A percentile compares a stretch with the other conserved stretches of the same genome.
Evolutionary conservation across 2,888 invertebrate species (phyloP).

Genomic region (Melanophora roralis): DNA sequence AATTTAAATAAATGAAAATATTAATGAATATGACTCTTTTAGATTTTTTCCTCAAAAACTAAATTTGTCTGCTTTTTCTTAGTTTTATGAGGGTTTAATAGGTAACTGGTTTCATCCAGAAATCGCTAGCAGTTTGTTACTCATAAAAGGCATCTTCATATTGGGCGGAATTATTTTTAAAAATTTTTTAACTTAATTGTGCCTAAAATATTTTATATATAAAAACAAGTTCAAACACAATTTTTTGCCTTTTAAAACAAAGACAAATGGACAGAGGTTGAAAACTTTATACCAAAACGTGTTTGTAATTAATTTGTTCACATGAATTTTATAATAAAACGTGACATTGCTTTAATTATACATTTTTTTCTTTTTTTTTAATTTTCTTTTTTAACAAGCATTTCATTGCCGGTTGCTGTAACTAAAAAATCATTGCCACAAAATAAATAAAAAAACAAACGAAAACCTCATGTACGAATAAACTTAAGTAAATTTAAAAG

Average conservation of each 20-base stretch:
- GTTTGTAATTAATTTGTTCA: slow-evolving; percentile 60
- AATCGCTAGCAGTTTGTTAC: no score
- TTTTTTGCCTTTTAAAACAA: background rate
- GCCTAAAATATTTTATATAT: no score
- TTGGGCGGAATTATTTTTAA: no score
- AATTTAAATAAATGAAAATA: no score
- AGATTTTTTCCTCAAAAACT: no score
- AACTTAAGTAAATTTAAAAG: slow-evolving; percentile 39
- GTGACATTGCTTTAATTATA: slow-evolving; percentile 52
- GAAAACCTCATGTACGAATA: background rate
- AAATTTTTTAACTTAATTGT: no score
- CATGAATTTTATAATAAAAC: slow-evolving; percentile 50
- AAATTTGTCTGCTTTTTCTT: no score
- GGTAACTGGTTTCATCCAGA: no score
- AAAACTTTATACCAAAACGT: background rate
- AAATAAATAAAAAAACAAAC: background rate
- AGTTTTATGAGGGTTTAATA: no score
- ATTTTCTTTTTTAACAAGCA: slow-evolving; percentile 20
- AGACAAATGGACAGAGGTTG: background rate
- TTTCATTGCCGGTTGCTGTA: background rate
- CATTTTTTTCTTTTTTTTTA: background rate
- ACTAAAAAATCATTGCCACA: background rate
- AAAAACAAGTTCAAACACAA: background rate
- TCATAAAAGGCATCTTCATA: no score
- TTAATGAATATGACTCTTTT: no score